phyloP scores from a whole-genome alignment of 2,113 vertebrate genomes.

The Scomber colias region DNA sequence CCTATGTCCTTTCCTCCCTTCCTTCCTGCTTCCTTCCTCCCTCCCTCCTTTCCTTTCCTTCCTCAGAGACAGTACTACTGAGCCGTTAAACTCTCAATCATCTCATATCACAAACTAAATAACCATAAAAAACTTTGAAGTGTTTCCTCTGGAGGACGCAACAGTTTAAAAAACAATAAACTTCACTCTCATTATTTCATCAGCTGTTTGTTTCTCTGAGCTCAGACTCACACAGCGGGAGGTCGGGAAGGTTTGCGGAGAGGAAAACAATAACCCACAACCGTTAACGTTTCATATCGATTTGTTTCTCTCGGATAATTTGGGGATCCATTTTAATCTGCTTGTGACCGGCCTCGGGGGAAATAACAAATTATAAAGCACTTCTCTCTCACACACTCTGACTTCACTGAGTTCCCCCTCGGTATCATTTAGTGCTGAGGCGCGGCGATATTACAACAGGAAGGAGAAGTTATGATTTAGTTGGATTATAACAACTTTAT shows the following conservation, averaged over 20 bases:
- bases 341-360: constrained; percentile 38
- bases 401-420: neutral
- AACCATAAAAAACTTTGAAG: neutral
- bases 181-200: constrained; percentile 20
- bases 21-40: too few relatives aligned
- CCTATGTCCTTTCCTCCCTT: too few relatives aligned
- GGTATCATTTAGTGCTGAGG: neutral
- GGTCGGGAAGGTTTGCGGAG: neutral
- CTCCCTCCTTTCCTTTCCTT: too few relatives aligned
- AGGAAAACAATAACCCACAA: constrained; percentile 31
- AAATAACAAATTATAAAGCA: constrained; percentile 44
- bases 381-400: neutral
- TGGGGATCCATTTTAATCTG: constrained; percentile 49
- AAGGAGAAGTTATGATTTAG: neutral
- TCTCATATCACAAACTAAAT: neutral
- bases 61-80: too few relatives aligned
- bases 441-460: neutral
- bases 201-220: constrained; percentile 2
- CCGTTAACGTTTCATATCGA: constrained; percentile 40
- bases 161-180: constrained; percentile 9
- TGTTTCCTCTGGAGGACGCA: neutral
- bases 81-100: neutral
- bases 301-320: constrained; percentile 41
- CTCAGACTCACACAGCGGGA: constrained; percentile 8
- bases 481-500: neutral